Evolutionary conservation across 2,888 invertebrate genomes (phyloP), one percentile per base, ranked within the genome.

Genomic region (Cetonia aurata): DNA sequence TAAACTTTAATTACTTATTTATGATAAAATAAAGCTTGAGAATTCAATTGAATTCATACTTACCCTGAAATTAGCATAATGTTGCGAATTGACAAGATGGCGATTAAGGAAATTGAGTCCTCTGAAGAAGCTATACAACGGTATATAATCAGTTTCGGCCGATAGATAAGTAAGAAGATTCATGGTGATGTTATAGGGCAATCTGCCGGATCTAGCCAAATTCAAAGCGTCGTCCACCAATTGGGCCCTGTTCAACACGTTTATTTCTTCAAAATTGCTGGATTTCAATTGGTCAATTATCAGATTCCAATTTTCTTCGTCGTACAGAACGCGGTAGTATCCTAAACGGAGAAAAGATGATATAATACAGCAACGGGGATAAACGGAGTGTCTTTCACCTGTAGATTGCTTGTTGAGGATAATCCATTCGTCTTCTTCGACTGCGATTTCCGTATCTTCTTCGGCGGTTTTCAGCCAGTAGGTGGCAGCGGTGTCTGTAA

Each of bases 361-460:
- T 37, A 37, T 1, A 37, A 37, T n/a, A 33, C 55, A n/a, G n/a
- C 52, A 6, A 37, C 9, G 15, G 37, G n/a, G 37, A 6, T n/a
- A 44, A 48, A 10, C 83, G 67, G 10, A 37, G 37, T 37, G 2
- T 37, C 10, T 25, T 75, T 75, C 79, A 88, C 89, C 88, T 71
- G 88, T 88, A 81, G 89, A 87, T 72, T 87, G 83, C 70, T 88
- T 82, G 77, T 90, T 90, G 71, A 89, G 76, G 53, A 91, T 87
- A 70, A 87, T 84, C 89, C 89, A 89, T 74, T 87, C 86, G 72
- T 78, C 72, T 31, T 74, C 70, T 0, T 41, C 33, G 3, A 69
- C n/a, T 3, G 31, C 17, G n/a, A 70, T 57, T 13, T 53, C 53
- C 10, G 57, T 70, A 3, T 13, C 41, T 53, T 50, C 56, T 10